Conservation (phyloP, 1,140 invertebrate genomes). For the Hydropsyche tenuis region DNA sequence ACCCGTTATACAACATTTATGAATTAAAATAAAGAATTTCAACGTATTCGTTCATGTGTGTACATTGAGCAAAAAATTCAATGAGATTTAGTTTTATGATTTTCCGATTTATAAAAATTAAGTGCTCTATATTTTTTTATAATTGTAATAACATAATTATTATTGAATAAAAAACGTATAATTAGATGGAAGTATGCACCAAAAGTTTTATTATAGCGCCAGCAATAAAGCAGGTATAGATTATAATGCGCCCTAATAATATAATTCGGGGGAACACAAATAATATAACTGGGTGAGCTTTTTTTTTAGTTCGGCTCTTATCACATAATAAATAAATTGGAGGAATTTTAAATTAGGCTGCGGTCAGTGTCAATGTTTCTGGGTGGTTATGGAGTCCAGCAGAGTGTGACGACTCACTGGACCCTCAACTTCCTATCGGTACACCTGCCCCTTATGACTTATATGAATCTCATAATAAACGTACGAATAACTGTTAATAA, state of each 20-base stretch:
- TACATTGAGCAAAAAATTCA: no score
- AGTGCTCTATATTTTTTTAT: no score
- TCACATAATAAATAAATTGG: conserved; percentile 30
- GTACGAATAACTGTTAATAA: neutral
- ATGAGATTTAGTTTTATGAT: no score
- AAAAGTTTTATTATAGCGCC: no score
- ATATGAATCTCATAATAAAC: conserved; percentile 16
- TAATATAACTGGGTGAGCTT: conserved; percentile 5
- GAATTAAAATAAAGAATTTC: no score
- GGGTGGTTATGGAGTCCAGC: conserved; percentile 32
- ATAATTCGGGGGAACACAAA: conserved; percentile 16
- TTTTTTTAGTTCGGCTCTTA: conserved; percentile 24
- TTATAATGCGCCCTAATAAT: conserved; percentile 26
- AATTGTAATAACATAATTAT: no score
- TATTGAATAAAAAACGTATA: no score
- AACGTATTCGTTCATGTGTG: no score
- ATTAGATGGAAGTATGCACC: no score
- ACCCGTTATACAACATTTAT: no score
- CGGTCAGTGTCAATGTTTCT: conserved; percentile 38
- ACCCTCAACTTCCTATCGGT: conserved; percentile 25
- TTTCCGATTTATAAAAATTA: no score
- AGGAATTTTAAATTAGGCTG: conserved; percentile 37
- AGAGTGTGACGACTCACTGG: conserved; percentile 34
- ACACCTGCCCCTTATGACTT: conserved; percentile 32
- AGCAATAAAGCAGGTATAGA: no score